A percentile compares a stretch with the other conserved stretches of the same genome.
Conservation (phyloP, 2,888 invertebrate species). For the Augochlorella aurata region DNA sequence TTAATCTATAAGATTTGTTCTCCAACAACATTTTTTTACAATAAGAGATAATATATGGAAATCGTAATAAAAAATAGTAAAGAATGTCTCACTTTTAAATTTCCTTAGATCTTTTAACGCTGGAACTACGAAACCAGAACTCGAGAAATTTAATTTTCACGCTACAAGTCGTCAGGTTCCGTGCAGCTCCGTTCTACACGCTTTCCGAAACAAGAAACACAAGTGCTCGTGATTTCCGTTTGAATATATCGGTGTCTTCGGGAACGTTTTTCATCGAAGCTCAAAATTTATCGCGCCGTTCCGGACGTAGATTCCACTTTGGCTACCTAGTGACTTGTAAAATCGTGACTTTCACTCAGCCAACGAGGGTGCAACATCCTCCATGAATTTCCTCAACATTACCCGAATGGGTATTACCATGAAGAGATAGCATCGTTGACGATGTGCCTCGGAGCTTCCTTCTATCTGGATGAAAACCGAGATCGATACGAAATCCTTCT, state of each 20-base stretch:
- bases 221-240: background rate
- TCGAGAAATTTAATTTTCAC: too few species aligned
- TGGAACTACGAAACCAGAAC: too few species aligned
- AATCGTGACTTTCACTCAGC: slow-evolving; percentile 21
- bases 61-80: too few species aligned
- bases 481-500: background rate
- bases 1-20: too few species aligned
- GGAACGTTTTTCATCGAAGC: background rate
- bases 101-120: too few species aligned
- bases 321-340: slow-evolving; percentile 2
- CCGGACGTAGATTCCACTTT: slow-evolving; percentile 30
- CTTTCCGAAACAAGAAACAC: background rate
- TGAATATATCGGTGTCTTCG: background rate
- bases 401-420: background rate
- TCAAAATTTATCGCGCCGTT: slow-evolving; percentile 4
- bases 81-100: too few species aligned
- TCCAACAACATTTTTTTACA: too few species aligned
- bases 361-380: background rate
- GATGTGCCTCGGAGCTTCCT: background rate
- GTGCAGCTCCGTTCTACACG: too few species aligned
- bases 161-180: too few species aligned
- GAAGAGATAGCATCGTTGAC: background rate
- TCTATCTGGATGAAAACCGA: background rate
- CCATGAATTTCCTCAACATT: background rate
- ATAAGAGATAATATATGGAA: too few species aligned